phyloP scores from a whole-genome alignment of 2,888 invertebrate genomes.

The Abrostola tripartita region DNA sequence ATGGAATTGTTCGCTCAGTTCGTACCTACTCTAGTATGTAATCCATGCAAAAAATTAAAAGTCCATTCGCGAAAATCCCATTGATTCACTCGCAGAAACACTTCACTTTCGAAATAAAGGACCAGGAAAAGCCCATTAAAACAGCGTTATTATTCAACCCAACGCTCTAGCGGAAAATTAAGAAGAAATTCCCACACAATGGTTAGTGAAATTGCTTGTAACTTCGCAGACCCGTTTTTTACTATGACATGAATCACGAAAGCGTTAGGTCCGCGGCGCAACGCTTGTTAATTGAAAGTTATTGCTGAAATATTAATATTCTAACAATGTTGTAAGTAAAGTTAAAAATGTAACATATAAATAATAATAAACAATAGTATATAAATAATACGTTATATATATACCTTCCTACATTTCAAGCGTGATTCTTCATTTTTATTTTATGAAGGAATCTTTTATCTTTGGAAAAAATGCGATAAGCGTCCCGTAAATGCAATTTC shows the following conservation, averaged over 20 bases:
- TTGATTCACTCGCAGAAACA: constrained; percentile 61
- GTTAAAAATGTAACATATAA: constrained; percentile 47
- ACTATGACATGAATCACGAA: constrained; percentile 66
- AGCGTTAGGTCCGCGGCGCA: constrained; percentile 58
- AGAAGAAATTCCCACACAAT: constrained; percentile 76
- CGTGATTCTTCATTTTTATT: constrained; percentile 27
- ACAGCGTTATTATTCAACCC: constrained; percentile 75
- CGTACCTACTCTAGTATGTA: not conserved
- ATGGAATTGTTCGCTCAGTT: too few relatives aligned
- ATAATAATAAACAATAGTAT: too few relatives aligned
- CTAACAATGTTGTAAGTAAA: constrained; percentile 32
- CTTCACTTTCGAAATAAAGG: constrained; percentile 70
- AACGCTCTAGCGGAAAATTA: constrained; percentile 79
- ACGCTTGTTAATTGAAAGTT: constrained; percentile 66
- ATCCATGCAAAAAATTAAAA: constrained; percentile 27
- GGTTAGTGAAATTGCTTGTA: constrained; percentile 71
- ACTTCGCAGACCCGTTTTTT: constrained; percentile 63
- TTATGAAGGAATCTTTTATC: constrained; percentile 14
- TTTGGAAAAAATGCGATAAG: constrained; percentile 49
- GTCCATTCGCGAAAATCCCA: constrained; percentile 48
- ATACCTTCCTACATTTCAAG: not conserved
- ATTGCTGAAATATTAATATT: constrained; percentile 53
- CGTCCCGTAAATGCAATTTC: constrained; percentile 62
- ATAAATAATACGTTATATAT: too few relatives aligned
- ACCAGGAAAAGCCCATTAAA: constrained; percentile 74